A percentile compares a stretch with the other conserved stretches of the same genome.
These are phyloP conservation scores for Drosophila tsacasi DNA, from an alignment of 1,140 invertebrate genomes.

Conservation along the genomic window DNA sequence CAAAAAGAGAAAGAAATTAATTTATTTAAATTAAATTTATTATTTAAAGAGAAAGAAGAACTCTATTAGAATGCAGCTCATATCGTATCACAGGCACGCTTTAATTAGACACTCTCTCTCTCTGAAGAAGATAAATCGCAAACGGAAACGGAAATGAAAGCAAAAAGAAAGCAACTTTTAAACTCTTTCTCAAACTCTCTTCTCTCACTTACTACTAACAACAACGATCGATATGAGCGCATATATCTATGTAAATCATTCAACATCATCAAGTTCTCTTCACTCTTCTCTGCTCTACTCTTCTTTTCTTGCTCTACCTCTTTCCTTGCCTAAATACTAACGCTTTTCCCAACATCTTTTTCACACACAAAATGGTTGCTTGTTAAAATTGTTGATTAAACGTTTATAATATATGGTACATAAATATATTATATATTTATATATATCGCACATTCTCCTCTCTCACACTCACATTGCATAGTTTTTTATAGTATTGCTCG, in stretches of 20 bases:
- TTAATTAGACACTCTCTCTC: slow-evolving; percentile 55
- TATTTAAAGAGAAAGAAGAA: slow-evolving; percentile 44
- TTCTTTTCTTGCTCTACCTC: not conserved
- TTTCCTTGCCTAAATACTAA: slow-evolving; percentile 3
- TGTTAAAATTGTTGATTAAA: slow-evolving; percentile 45
- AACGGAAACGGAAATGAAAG: slow-evolving; percentile 6
- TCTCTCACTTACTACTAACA: slow-evolving; percentile 49
- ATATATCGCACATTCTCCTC: slow-evolving; percentile 40
- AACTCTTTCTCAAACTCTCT: slow-evolving; percentile 31
- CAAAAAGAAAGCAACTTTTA: not conserved
- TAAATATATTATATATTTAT: slow-evolving; percentile 44
- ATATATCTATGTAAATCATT: slow-evolving; percentile 12
- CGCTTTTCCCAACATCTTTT: not conserved
- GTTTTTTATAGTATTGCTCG: slow-evolving; percentile 33
- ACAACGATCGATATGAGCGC: slow-evolving; percentile 70
- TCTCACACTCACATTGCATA: slow-evolving; percentile 31
- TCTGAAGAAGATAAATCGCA: slow-evolving; percentile 19
- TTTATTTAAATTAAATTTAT: slow-evolving; percentile 53
- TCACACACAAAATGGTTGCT: slow-evolving; percentile 30
- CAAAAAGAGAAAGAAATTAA: slow-evolving; percentile 28
- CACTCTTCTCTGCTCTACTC: not conserved
- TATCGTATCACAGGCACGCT: slow-evolving; percentile 85
- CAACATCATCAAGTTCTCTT: slow-evolving; percentile 2
- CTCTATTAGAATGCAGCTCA: slow-evolving; percentile 71
- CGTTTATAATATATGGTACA: slow-evolving; percentile 24